Base-by-base conservation (phyloP, 2,888 invertebrate genomes). In the Scaptodrosophila latifasciaeformis region DNA sequence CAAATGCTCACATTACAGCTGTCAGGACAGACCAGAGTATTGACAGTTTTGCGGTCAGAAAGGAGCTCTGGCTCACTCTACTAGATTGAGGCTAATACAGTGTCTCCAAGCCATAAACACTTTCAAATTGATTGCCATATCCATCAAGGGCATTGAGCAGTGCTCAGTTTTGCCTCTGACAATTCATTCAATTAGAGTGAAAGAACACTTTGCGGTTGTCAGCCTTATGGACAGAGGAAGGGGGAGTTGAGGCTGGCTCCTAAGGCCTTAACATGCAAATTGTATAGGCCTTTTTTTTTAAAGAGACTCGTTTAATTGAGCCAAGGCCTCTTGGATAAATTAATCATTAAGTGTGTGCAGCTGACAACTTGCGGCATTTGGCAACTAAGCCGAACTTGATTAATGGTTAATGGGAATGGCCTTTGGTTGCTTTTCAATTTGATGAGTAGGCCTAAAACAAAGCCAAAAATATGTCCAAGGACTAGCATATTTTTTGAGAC, bases 91-190 rank as follows among this genome's bases (percentile, higher is more conserved):
- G 15, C 17, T 47, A 47, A 37, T 15, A 13, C 37, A 1, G 19
- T 44, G 24, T 47, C 17, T 27, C 40, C 30, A 37, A 46, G 57
- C 54, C 61, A 70, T 65, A 72, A 75, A 71, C 67, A 77, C 71
- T 83, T 71, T 62, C 65, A 70, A 75, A 82, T 84, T 82, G 83
- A 84, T 83, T 78, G 75, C 62, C 72, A 63, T 67, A 83, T 84
- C 84, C 82, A 83, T 83, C 83, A 84, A 70, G 59, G 35, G 34
- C 52, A 35, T 21, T 47, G 35, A 27, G 17, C 10, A 13, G 49
- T 39, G 13, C 37, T 15, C 21, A 19, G 27, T 17, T 2, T 17
- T 12, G 27, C 13, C 44, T 19, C 53, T 43, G 47, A 45, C 56
- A n/a, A 48, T 42, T 40, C 54, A 61, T 53, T 61, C 56, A 54